Evolutionary conservation across 1,140 invertebrate genomes (phyloP).

Genomic region (Anthonomus grandis): DNA sequence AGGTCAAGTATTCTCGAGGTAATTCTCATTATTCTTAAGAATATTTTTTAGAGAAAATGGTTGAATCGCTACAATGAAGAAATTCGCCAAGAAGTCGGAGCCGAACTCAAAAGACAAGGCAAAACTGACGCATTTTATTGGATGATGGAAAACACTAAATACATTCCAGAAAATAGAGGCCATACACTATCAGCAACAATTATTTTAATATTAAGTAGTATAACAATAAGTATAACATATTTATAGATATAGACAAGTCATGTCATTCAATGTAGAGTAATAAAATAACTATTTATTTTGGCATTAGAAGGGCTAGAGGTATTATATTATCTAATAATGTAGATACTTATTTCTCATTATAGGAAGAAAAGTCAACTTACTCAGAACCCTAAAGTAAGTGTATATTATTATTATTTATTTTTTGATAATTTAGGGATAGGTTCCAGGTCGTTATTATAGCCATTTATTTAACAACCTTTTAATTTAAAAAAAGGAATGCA

Average conservation of each 20-base stretch:
- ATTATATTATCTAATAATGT: no score
- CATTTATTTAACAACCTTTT: no score
- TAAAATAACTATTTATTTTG: no score
- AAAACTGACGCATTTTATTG: constrained; percentile 70
- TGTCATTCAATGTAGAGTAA: no score
- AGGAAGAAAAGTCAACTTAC: no score
- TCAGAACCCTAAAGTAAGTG: no score
- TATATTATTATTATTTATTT: no score
- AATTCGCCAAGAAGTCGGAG: constrained; percentile 66
- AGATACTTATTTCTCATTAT: no score
- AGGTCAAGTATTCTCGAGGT: background rate
- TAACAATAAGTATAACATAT: background rate
- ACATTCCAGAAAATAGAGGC: constrained; percentile 55
- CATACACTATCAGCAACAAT: background rate
- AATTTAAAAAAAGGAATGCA: no score
- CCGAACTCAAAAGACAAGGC: constrained; percentile 64
- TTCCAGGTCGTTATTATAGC: no score
- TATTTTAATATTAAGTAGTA: background rate
- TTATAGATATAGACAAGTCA: background rate
- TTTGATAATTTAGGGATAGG: no score
- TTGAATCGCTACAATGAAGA: constrained; percentile 74
- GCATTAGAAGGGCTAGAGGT: no score
- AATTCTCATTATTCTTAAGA: constrained; percentile 15
- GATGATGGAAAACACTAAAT: constrained; percentile 75
- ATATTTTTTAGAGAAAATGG: constrained; percentile 71